Evolutionary conservation across 2,797 vertebrate species (phyloP).

Genomic region (Bradypodion pumilum): DNA sequence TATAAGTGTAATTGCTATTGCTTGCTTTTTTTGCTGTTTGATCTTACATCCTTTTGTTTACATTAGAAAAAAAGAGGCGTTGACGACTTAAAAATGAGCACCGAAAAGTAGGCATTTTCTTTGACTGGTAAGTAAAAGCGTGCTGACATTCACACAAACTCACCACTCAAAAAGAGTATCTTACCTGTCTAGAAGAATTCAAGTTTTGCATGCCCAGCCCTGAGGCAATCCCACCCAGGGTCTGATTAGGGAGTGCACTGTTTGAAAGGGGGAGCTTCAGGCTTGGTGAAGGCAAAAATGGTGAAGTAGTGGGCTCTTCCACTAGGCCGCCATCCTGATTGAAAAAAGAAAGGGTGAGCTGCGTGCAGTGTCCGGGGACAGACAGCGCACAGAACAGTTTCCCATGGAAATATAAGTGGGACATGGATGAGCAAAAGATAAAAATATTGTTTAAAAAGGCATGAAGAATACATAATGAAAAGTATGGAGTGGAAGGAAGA

Average conservation of each 20-base stretch:
- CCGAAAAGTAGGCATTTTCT: rapidly evolving
- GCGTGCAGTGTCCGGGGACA: slow-evolving; percentile 62
- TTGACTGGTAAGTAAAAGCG: slow-evolving; percentile 20
- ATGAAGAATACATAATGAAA: slow-evolving; percentile 61
- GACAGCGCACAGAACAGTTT: slow-evolving; percentile 63
- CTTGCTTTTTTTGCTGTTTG: too few relatives aligned
- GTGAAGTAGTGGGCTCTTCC: slow-evolving; percentile 96
- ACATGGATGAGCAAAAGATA: slow-evolving; percentile 50
- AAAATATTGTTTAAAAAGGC: slow-evolving; percentile 51
- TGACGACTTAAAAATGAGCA: rapidly evolving
- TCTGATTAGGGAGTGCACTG: slow-evolving; percentile 95
- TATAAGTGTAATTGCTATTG: too few relatives aligned
- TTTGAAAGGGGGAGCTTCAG: slow-evolving; percentile 98
- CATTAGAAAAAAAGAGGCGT: too few relatives aligned
- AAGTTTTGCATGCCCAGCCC: slow-evolving; percentile 99
- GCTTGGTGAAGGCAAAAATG: slow-evolving; percentile 99
- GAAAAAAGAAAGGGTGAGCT: slow-evolving; percentile 80
- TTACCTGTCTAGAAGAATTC: slow-evolving; percentile 99
- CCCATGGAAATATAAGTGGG: slow-evolving; percentile 60
- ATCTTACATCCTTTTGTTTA: not conserved
- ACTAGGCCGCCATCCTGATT: slow-evolving; percentile 93
- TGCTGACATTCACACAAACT: slow-evolving; percentile 16
- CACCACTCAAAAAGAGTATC: slow-evolving; percentile 49
- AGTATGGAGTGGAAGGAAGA: slow-evolving; percentile 68
- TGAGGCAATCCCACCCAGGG: slow-evolving; percentile 93